Conservation (phyloP, 37 sponge, comb jelly and placozoan species). For the Diacarnus erythraeanus region DNA sequence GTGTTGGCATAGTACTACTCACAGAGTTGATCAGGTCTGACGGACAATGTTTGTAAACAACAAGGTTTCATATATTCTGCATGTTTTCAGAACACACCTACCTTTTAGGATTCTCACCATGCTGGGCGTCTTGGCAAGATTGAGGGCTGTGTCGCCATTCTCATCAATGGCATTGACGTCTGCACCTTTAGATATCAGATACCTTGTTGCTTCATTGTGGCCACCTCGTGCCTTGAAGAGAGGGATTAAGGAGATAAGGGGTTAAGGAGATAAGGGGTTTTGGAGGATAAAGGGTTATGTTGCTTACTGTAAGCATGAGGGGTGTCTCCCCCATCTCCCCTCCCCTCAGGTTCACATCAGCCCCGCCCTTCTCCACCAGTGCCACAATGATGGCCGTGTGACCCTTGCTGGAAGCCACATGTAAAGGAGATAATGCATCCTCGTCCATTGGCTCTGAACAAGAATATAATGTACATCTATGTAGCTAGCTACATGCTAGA, state of each 20-base stretch:
- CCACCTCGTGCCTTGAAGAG: slow-evolving; percentile 61
- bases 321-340: slow-evolving; percentile 83
- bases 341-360: slow-evolving; percentile 68
- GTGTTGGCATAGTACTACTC: too few species aligned
- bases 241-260: neutral
- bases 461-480: neutral
- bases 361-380: slow-evolving; percentile 83
- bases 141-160: slow-evolving; percentile 75
- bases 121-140: slow-evolving; percentile 68
- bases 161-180: slow-evolving; percentile 75
- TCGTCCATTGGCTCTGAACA: slow-evolving; percentile 41
- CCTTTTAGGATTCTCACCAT: slow-evolving; percentile 71
- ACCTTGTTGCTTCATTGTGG: slow-evolving; percentile 62
- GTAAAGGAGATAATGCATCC: slow-evolving; percentile 57
- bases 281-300: neutral
- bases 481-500: neutral
- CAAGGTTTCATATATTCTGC: neutral
- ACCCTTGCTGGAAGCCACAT: slow-evolving; percentile 67
- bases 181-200: slow-evolving; percentile 70
- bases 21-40: too few species aligned
- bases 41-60: neutral
- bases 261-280: neutral
- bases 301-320: slow-evolving; percentile 68
- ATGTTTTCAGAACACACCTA: neutral
- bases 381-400: slow-evolving; percentile 76